These are phyloP conservation scores for Hylomyscus alleni DNA, from an alignment of 2,797 vertebrate species.

Conservation along the genomic window DNA sequence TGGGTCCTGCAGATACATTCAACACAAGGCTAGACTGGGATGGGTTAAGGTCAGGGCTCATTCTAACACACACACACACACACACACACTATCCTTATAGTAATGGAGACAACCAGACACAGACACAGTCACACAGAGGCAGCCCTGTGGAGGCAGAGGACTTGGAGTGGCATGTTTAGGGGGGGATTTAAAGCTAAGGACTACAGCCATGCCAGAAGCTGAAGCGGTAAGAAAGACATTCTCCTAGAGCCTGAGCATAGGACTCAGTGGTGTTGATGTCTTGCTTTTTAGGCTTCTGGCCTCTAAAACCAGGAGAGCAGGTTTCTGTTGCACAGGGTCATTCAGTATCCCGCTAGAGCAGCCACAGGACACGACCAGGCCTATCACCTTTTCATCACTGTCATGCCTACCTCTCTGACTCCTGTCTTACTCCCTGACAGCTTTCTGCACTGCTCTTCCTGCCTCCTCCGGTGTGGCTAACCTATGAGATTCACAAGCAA, in stretches of 20 bases:
- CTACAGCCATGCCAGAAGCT: background rate
- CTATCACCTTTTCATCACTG: background rate
- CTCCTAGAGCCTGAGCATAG: background rate
- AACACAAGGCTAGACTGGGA: background rate
- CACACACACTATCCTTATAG: background rate
- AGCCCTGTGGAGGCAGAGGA: background rate
- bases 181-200: background rate
- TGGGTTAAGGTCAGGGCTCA: background rate
- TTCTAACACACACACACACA: background rate
- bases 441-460: background rate
- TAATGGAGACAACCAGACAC: background rate
- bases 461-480: background rate
- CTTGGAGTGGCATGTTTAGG: background rate
- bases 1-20: background rate
- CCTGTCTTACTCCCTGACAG: background rate
- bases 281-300: background rate
- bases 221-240: background rate
- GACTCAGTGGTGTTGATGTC: background rate
- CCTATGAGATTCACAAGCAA: background rate
- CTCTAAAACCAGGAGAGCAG: background rate
- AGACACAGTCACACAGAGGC: background rate
- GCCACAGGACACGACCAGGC: background rate
- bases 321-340: background rate
- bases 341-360: background rate
- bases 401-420: no score